phyloP scores from a whole-genome alignment of 2,113 vertebrate genomes.

The Diadophis punctatus region DNA sequence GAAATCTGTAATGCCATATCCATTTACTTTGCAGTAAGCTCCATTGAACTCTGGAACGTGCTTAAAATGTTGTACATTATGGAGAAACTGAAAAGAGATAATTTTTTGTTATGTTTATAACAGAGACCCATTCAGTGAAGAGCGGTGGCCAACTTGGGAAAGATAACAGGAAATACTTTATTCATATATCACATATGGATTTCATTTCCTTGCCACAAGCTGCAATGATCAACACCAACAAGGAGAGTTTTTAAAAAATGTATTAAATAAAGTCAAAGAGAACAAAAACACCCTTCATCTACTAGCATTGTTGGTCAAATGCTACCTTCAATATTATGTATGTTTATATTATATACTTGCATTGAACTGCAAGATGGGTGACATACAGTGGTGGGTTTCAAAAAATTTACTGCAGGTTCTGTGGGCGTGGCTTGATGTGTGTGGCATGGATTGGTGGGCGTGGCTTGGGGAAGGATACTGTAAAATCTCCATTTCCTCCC shows the following conservation, averaged over 20 bases:
- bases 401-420: no score
- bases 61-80: background rate
- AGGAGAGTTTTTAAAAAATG: background rate
- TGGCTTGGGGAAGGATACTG: no score
- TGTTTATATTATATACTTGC: background rate
- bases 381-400: background rate
- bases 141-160: background rate
- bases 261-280: background rate
- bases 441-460: no score
- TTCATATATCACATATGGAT: background rate
- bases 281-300: background rate
- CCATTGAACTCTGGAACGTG: background rate
- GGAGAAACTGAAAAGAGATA: background rate
- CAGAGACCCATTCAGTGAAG: background rate
- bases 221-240: background rate
- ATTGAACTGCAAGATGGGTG: background rate
- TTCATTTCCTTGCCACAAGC: background rate
- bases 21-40: background rate
- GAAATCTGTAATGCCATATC: background rate
- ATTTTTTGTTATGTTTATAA: background rate
- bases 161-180: background rate
- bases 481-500: no score
- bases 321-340: background rate
- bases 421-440: no score
- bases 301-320: background rate